Percentiles rank a stretch among this genome's conserved stretches.
Conservation (phyloP, 2,797 vertebrate species). For the Paedocypris micromegethes region DNA sequence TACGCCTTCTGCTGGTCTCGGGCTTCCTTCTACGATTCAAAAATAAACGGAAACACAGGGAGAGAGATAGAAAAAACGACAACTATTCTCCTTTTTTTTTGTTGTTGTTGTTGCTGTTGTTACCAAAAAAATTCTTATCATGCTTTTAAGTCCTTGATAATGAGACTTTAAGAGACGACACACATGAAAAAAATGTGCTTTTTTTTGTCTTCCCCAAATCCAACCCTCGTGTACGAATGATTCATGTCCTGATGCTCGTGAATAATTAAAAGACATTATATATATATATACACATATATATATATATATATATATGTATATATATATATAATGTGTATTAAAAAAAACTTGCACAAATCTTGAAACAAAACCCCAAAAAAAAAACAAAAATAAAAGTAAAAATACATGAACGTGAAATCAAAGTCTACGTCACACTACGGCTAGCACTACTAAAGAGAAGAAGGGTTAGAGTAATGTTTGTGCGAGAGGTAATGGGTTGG, state of each 20-base stretch:
- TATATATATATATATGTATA: conserved; percentile 51
- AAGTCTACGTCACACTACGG: conserved; percentile 56
- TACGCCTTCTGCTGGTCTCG: conserved; percentile 41
- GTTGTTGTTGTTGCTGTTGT: not conserved
- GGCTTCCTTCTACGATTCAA: conserved; percentile 39
- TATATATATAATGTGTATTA: conserved; percentile 49
- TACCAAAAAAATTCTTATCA: conserved; percentile 49
- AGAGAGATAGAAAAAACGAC: conserved; percentile 5
- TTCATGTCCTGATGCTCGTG: conserved; percentile 52
- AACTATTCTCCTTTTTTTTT: not conserved
- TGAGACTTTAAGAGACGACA: conserved; percentile 57
- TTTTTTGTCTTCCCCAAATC: conserved; percentile 54
- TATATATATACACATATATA: conserved; percentile 50
- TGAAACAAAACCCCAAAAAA: conserved; percentile 5
- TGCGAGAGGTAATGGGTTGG: conserved; percentile 71
- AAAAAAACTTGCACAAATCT: conserved; percentile 35
- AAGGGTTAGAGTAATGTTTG: conserved; percentile 59
- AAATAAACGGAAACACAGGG: conserved; percentile 6
- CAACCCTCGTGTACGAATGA: conserved; percentile 58
- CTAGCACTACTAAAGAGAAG: conserved; percentile 51
- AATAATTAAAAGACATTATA: conserved; percentile 49
- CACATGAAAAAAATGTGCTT: conserved; percentile 67
- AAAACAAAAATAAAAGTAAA: not conserved
- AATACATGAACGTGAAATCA: conserved; percentile 38
- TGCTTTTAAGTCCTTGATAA: conserved; percentile 58